Evolutionary conservation across 2,113 vertebrate genomes (phyloP).

Genomic region (Nestor notabilis): DNA sequence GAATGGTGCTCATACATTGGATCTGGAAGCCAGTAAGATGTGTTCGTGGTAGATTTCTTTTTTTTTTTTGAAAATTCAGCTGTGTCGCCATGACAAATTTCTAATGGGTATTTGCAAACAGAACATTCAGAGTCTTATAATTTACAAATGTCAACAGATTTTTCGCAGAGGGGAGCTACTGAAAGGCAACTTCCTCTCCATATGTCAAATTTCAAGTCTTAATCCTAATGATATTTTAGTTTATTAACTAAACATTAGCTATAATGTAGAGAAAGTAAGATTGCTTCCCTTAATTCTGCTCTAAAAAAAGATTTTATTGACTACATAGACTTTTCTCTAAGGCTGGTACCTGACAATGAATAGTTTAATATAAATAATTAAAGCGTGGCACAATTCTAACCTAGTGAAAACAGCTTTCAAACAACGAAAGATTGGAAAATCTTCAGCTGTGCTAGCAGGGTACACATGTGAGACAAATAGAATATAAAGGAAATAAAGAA

Average conservation of each 20-base stretch:
- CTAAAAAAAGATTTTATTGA: background rate
- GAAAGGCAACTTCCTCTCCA: background rate
- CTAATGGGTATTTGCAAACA: background rate
- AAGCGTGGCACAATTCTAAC: background rate
- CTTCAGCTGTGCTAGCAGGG: background rate
- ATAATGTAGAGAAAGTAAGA: background rate
- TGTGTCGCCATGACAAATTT: background rate
- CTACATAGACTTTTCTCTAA: background rate
- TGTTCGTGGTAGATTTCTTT: background rate
- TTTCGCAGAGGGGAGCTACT: background rate
- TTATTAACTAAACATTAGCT: background rate
- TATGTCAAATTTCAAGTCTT: background rate
- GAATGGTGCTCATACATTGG: background rate
- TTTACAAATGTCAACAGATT: background rate
- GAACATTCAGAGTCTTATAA: background rate
- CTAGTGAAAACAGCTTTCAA: background rate
- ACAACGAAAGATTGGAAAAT: background rate
- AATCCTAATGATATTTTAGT: background rate
- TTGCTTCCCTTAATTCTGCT: background rate
- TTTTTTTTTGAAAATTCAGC: background rate
- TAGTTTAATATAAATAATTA: background rate
- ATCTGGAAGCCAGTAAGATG: background rate
- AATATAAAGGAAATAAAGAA: background rate
- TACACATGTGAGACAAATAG: background rate
- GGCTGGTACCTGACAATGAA: background rate